Conservation (phyloP, 2,113 vertebrate species). For the Myotis lucifugus region DNA sequence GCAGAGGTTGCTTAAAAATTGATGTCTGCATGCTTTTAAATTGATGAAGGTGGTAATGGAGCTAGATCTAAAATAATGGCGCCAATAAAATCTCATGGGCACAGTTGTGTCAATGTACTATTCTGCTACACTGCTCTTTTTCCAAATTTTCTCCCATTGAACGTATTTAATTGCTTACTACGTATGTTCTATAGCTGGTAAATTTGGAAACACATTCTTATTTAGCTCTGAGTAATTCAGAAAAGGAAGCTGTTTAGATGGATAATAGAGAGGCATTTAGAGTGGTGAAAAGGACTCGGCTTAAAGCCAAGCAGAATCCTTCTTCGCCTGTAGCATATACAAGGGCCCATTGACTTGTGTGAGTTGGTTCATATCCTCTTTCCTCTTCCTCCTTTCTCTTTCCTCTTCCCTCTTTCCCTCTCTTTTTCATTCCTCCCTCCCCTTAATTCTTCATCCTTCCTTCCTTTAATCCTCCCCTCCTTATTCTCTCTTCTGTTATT, state of each 20-base stretch:
- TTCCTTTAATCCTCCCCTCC: neutral
- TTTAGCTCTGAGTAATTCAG: constrained; percentile 38
- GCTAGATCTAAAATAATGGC: constrained; percentile 41
- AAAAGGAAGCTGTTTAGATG: constrained; percentile 4
- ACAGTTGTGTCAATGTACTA: neutral
- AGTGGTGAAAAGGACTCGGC: neutral
- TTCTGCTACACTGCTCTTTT: neutral
- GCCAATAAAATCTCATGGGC: neutral
- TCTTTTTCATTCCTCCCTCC: neutral
- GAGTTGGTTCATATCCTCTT: neutral
- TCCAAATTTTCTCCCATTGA: neutral
- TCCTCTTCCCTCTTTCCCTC: neutral
- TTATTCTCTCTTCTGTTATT: neutral
- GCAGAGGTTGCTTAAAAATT: constrained; percentile 47
- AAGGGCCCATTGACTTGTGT: neutral
- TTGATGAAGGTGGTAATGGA: neutral
- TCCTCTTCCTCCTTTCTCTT: neutral
- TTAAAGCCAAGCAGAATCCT: neutral
- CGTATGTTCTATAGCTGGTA: neutral
- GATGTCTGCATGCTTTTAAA: constrained; percentile 42
- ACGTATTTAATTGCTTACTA: neutral
- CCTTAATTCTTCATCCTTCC: neutral
- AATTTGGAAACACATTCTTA: neutral
- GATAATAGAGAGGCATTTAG: neutral
- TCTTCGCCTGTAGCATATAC: neutral